These are phyloP conservation scores for Dipodomys ordii DNA, from an alignment of 2,113 vertebrate species.

Conservation along the genomic window DNA sequence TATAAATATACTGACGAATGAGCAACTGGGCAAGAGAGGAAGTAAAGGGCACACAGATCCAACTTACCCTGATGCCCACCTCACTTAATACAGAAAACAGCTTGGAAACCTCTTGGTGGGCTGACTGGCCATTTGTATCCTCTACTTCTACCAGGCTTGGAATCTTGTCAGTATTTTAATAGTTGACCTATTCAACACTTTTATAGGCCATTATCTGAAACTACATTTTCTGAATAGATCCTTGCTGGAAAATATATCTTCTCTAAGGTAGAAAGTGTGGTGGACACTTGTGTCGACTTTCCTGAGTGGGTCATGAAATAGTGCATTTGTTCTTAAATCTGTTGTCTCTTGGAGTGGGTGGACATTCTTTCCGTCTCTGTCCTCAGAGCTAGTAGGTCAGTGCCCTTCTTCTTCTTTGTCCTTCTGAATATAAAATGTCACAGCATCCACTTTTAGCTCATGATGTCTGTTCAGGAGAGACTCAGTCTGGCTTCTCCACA, in stretches of 20 bases:
- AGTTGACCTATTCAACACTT: background rate
- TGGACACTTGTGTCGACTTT: background rate
- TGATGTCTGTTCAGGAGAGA: background rate
- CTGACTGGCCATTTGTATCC: accelerated
- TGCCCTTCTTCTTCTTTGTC: background rate
- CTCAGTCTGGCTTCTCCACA: background rate
- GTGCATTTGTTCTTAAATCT: background rate
- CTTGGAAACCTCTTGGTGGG: background rate
- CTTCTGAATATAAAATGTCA: background rate
- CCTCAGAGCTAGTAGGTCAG: background rate
- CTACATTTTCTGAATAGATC: background rate
- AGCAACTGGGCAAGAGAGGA: background rate
- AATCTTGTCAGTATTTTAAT: background rate
- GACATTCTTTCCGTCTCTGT: background rate
- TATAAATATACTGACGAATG: background rate
- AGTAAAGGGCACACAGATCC: too few species aligned
- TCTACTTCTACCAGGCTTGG: background rate
- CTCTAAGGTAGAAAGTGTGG: too few species aligned
- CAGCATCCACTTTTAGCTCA: background rate
- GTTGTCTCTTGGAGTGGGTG: background rate
- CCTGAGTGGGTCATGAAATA: background rate
- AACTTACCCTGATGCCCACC: background rate
- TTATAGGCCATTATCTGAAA: background rate
- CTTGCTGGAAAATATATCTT: background rate
- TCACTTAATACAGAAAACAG: background rate